Evolutionary conservation across 2,888 invertebrate genomes (phyloP).

Genomic region (Balanococcus diminutus): DNA sequence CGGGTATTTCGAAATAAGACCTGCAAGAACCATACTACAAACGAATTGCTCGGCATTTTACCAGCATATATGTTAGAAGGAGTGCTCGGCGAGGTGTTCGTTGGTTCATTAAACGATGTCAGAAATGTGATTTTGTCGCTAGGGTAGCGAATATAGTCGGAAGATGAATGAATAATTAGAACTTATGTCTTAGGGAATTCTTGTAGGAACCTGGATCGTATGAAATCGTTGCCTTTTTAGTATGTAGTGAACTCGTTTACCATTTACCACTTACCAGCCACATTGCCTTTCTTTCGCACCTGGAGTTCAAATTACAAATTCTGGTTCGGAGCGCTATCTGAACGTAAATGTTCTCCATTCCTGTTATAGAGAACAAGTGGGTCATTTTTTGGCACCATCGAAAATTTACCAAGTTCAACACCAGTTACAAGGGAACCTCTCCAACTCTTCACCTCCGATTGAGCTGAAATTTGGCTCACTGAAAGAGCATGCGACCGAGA

Average conservation of each 20-base stretch:
- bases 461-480: too few relatives aligned
- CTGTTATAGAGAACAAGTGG: too few relatives aligned
- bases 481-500: too few relatives aligned
- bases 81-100: not conserved
- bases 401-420: too few relatives aligned
- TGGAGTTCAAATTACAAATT: too few relatives aligned
- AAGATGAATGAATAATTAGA: conserved; percentile 7
- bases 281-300: not conserved
- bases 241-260: too few relatives aligned
- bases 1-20: not conserved
- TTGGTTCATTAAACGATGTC: conserved; percentile 27
- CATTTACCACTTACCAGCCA: too few relatives aligned
- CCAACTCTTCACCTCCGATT: too few relatives aligned
- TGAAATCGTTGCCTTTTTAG: not conserved
- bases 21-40: not conserved
- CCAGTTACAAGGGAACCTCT: too few relatives aligned
- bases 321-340: too few relatives aligned
- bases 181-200: not conserved
- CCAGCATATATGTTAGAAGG: not conserved
- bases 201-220: not conserved
- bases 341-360: too few relatives aligned
- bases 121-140: not conserved
- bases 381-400: too few relatives aligned
- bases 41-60: conserved; percentile 15
- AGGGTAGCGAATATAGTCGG: not conserved